Evolutionary conservation across 2,113 vertebrate species (phyloP).

Genomic region (Poeciliopsis occidentalis): DNA sequence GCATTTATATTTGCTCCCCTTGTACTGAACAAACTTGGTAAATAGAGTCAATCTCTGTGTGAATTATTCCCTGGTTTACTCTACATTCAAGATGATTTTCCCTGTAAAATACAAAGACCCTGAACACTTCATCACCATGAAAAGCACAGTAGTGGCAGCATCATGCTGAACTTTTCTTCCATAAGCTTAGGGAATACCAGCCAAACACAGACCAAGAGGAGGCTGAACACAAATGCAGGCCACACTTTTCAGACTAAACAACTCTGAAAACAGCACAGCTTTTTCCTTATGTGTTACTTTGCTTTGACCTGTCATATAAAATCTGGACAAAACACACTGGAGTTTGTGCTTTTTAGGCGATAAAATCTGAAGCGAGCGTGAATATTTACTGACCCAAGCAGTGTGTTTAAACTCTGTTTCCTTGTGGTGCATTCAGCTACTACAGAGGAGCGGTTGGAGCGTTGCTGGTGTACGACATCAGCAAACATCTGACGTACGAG

Average conservation of each 20-base stretch:
- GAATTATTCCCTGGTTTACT: not conserved
- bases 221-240: not conserved
- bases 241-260: not conserved
- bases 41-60: too few species aligned
- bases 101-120: not conserved
- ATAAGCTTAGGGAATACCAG: too few species aligned
- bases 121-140: too few species aligned
- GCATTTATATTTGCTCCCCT: not conserved
- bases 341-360: not conserved
- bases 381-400: not conserved
- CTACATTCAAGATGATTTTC: not conserved
- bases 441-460: slow-evolving; percentile 97
- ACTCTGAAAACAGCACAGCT: not conserved
- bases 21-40: not conserved
- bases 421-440: slow-evolving; percentile 78
- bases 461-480: slow-evolving; percentile 94
- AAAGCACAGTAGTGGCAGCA: too few species aligned
- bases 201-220: too few species aligned
- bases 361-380: not conserved
- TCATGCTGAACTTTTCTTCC: not conserved
- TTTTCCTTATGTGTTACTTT: too few species aligned
- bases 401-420: not conserved
- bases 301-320: not conserved
- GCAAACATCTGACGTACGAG: slow-evolving; percentile 96
- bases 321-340: not conserved